These are phyloP conservation scores for Hemaris fuciformis DNA, from an alignment of 2,888 invertebrate species.

Conservation along the genomic window DNA sequence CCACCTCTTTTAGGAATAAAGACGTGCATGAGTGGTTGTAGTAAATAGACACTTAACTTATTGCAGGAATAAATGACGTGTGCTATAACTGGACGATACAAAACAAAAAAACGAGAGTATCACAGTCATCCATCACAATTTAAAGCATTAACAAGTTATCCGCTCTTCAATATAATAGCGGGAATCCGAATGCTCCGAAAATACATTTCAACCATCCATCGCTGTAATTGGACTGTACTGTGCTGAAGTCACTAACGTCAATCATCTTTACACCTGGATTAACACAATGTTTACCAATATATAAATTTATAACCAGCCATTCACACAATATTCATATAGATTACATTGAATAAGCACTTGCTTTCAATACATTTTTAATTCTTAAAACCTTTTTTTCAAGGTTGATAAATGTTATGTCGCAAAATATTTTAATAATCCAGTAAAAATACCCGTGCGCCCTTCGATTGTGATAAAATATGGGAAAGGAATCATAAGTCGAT, in stretches of 20 bases:
- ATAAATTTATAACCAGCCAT: background rate
- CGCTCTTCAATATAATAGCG: background rate
- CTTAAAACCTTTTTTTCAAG: too few relatives aligned
- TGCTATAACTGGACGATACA: background rate
- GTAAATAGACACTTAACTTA: too few relatives aligned
- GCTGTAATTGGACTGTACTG: constrained; percentile 1
- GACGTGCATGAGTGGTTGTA: too few relatives aligned
- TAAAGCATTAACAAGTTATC: background rate
- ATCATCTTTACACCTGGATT: background rate
- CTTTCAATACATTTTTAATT: too few relatives aligned
- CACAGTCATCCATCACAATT: constrained; percentile 2
- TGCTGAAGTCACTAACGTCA: background rate
- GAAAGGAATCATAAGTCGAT: too few relatives aligned
- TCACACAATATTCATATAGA: background rate
- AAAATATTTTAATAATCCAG: too few relatives aligned
- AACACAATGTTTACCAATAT: background rate
- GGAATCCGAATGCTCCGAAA: background rate
- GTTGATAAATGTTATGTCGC: too few relatives aligned
- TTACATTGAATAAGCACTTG: too few relatives aligned
- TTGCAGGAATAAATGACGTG: too few relatives aligned
- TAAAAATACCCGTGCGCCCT: background rate
- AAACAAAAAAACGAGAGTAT: background rate
- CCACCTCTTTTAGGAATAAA: too few relatives aligned
- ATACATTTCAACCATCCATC: constrained; percentile 5
- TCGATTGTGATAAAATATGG: background rate